These are phyloP conservation scores for Bombus vancouverensis DNA, from an alignment of 1,140 invertebrate species.

Conservation along the genomic window DNA sequence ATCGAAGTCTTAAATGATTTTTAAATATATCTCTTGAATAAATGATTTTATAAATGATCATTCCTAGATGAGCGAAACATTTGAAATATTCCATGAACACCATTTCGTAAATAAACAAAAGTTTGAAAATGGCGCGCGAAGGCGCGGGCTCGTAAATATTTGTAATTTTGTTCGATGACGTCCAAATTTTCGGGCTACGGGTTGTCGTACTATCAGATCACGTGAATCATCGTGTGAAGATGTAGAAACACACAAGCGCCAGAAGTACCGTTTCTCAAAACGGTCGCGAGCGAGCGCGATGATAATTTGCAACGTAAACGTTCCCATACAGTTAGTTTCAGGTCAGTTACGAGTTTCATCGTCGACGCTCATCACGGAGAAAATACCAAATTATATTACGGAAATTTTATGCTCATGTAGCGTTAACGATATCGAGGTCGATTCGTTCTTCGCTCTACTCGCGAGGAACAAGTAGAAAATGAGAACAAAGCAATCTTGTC, in stretches of 20 bases:
- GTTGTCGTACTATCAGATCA: background rate
- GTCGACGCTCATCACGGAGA: constrained; percentile 27
- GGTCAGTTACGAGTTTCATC: constrained; percentile 34
- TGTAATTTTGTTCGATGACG: background rate
- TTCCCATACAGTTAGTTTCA: constrained; percentile 72
- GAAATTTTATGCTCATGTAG: constrained; percentile 8
- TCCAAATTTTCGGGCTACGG: background rate
- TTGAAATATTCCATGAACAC: background rate
- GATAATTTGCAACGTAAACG: constrained; percentile 78
- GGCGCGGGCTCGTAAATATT: background rate
- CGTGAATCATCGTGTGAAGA: constrained; percentile 29
- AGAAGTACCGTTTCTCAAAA: constrained; percentile 80
- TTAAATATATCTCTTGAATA: background rate
- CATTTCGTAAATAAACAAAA: background rate
- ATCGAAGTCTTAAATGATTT: background rate
- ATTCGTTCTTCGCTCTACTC: constrained; percentile 1
- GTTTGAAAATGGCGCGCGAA: background rate
- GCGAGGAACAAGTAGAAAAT: background rate
- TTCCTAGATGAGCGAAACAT: background rate
- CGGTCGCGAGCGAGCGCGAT: constrained; percentile 75
- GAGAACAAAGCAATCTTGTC: constrained; percentile 17
- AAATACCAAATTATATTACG: constrained; percentile 38
- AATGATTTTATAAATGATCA: background rate
- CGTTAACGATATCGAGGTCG: constrained; percentile 24
- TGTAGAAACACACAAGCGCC: constrained; percentile 48